These are phyloP conservation scores for Apostichopus leukothele DNA, from an alignment of 53 echinoderm and acorn worm genomes.

Conservation along the genomic window DNA sequence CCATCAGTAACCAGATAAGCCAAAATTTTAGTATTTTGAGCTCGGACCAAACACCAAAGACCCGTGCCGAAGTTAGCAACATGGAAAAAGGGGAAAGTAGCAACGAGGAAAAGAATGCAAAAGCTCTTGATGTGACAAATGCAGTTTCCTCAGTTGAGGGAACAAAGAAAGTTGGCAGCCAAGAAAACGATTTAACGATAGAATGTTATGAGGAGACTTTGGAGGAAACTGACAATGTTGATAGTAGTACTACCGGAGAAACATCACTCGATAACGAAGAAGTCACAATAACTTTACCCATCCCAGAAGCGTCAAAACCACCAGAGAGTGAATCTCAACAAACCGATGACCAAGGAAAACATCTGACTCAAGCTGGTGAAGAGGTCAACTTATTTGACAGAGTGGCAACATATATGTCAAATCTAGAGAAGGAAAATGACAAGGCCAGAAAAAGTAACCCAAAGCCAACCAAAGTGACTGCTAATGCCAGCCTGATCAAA, in stretches of 20 bases:
- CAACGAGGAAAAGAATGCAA: not conserved
- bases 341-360: no score
- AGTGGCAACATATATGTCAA: slow-evolving; percentile 27
- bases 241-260: not conserved
- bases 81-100: no score
- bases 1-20: not conserved
- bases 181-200: not conserved
- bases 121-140: not conserved
- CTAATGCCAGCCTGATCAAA: not conserved
- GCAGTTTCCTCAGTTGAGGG: not conserved
- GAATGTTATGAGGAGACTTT: slow-evolving; percentile 8
- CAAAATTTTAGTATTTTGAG: not conserved
- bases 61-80: no score
- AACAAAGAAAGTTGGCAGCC: not conserved
- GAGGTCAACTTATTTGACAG: slow-evolving; percentile 34
- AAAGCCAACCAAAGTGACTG: not conserved
- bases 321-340: no score
- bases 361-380: not conserved
- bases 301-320: not conserved
- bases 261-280: not conserved
- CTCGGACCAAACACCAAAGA: no score
- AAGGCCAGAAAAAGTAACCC: not conserved
- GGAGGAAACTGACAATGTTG: not conserved
- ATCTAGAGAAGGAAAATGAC: not conserved
- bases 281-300: slow-evolving; percentile 7